Conservation (phyloP, 2,888 invertebrate species). For the Eupeodes latifasciatus region DNA sequence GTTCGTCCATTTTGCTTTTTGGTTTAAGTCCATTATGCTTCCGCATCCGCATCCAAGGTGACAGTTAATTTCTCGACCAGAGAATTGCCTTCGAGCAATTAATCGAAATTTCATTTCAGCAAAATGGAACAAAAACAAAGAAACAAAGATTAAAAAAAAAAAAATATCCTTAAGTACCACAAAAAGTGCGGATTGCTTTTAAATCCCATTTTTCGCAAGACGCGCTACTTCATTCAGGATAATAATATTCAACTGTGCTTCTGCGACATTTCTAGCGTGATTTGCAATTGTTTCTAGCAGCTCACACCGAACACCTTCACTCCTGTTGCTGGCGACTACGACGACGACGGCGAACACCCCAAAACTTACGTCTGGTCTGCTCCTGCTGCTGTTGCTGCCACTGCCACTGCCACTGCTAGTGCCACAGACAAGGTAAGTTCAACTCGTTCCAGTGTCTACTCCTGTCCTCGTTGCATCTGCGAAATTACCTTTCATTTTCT, state of each 20-base stretch:
- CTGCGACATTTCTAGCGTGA: conserved; percentile 55
- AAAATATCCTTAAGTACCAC: conserved; percentile 55
- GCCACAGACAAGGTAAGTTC: conserved; percentile 33
- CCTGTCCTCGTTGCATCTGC: conserved; percentile 77
- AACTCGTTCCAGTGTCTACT: conserved; percentile 17
- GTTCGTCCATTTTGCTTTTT: conserved; percentile 17
- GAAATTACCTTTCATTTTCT: conserved; percentile 83
- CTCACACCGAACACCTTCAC: conserved; percentile 13
- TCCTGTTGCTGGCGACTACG: neutral
- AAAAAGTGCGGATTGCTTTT: conserved; percentile 73
- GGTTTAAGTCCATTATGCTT: conserved; percentile 62
- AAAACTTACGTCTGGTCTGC: neutral
- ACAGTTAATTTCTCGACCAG: conserved; percentile 73
- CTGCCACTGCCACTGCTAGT: neutral
- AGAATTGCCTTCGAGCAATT: conserved; percentile 72
- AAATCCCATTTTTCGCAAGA: conserved; percentile 57
- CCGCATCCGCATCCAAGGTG: conserved; percentile 66
- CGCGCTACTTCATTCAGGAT: conserved; percentile 3
- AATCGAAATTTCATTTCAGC: conserved; percentile 74
- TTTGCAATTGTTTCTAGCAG: conserved; percentile 56
- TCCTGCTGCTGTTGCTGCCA: conserved; percentile 5
- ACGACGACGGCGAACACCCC: too few species aligned
- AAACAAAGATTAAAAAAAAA: neutral
- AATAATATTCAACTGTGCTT: conserved; percentile 23
- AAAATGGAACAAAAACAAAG: neutral